Conservation (phyloP, 1,140 invertebrate species). For the Penaeus japonicus region DNA sequence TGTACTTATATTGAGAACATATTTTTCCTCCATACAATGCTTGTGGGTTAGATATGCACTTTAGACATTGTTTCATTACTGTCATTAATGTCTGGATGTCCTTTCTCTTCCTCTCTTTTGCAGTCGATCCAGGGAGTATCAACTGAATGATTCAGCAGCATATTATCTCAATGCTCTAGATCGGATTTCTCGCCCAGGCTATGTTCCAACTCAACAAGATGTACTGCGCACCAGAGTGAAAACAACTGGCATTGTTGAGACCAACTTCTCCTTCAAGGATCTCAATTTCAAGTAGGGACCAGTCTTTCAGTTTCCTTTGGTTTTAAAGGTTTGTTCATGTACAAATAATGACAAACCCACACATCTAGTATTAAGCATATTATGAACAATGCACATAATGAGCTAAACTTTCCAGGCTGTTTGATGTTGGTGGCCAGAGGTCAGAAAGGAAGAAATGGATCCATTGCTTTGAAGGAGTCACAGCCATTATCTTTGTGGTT, state of each 20-base stretch:
- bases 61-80: too few species aligned
- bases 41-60: too few species aligned
- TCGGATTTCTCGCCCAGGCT: slow-evolving; percentile 79
- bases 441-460: slow-evolving; percentile 98
- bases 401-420: slow-evolving; percentile 76
- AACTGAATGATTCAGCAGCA: slow-evolving; percentile 93
- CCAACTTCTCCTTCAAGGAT: slow-evolving; percentile 91
- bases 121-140: slow-evolving; percentile 85
- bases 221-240: slow-evolving; percentile 91
- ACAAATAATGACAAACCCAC: background rate
- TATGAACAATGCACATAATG: background rate
- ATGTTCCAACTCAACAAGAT: slow-evolving; percentile 91
- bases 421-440: slow-evolving; percentile 91
- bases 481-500: slow-evolving; percentile 96
- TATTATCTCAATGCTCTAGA: slow-evolving; percentile 89
- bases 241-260: slow-evolving; percentile 94
- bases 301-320: background rate
- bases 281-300: slow-evolving; percentile 85
- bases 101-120: slow-evolving; percentile 64
- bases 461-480: slow-evolving; percentile 96
- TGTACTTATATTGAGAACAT: too few species aligned
- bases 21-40: too few species aligned
- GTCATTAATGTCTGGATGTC: too few species aligned
- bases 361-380: background rate
- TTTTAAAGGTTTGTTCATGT: background rate